A percentile compares a stretch with the other conserved stretches of the same genome.
Conservation (phyloP, 2,113 vertebrate genomes). For the Anas platyrhynchos region DNA sequence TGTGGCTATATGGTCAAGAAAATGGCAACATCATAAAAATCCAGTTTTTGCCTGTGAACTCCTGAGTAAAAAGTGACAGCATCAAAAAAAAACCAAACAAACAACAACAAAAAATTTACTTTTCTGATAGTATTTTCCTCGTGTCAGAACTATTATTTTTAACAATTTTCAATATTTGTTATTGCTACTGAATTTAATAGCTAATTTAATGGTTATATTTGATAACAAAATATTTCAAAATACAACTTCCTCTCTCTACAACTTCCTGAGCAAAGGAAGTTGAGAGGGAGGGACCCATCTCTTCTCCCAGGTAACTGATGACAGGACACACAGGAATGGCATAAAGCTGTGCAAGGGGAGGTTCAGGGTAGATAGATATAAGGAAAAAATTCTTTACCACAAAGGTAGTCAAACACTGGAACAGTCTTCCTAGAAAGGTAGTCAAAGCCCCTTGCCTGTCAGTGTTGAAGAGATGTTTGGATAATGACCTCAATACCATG, state of each 20-base stretch:
- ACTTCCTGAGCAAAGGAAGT: background rate
- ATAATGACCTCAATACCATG: background rate
- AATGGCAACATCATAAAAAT: background rate
- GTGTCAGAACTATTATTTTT: background rate
- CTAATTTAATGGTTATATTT: background rate
- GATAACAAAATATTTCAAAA: background rate
- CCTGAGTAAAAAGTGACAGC: background rate
- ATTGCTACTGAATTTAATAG: background rate
- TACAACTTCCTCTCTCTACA: background rate
- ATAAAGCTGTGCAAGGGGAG: background rate
- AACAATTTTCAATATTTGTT: background rate
- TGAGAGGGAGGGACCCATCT: background rate
- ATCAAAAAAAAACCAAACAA: background rate
- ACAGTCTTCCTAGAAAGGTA: background rate
- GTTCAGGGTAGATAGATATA: background rate
- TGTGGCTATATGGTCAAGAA: background rate
- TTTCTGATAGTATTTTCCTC: background rate
- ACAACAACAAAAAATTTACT: background rate
- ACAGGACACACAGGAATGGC: background rate
- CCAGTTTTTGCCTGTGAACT: background rate
- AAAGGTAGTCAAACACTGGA: background rate
- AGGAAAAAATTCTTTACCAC: background rate
- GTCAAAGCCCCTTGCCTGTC: background rate
- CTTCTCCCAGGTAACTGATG: background rate
- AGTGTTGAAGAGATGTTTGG: background rate